Evolutionary conservation across 2,113 vertebrate genomes (phyloP).

Genomic region (Callithrix jacchus): DNA sequence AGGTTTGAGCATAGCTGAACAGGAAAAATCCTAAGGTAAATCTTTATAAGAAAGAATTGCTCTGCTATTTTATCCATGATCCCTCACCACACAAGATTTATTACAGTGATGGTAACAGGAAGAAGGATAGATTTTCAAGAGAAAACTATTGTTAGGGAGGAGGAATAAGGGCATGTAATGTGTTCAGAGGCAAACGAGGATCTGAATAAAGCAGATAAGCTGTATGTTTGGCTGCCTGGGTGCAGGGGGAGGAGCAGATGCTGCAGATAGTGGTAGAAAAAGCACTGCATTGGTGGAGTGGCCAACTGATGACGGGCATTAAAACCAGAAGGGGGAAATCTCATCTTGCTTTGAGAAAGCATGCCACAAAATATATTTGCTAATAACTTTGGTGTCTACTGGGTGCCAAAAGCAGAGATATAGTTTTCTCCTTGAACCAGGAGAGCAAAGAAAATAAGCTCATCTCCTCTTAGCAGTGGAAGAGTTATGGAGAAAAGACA

Average conservation of each 20-base stretch:
- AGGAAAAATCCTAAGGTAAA: neutral
- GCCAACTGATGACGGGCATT: neutral
- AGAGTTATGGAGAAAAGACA: constrained; percentile 2
- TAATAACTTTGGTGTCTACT: neutral
- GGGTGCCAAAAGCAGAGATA: neutral
- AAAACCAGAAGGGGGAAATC: neutral
- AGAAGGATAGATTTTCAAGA: neutral
- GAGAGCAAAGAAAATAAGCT: constrained; percentile 44
- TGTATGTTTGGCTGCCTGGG: neutral
- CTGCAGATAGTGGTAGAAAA: neutral
- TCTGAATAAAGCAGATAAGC: neutral
- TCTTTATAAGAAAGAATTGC: neutral
- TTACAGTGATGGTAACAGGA: neutral
- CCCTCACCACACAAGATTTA: neutral
- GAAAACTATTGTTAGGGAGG: neutral
- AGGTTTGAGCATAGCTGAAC: neutral
- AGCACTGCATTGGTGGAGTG: no score
- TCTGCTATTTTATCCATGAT: neutral
- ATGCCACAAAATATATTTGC: constrained; percentile 24
- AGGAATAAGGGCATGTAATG: neutral
- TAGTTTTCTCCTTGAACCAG: constrained; percentile 50
- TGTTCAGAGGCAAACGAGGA: neutral
- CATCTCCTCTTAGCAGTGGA: neutral
- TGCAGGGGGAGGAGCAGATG: accelerated
- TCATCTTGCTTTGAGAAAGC: neutral